Evolutionary conservation across 2,797 vertebrate species (phyloP).

Genomic region (Sebastes trivittatus): DNA sequence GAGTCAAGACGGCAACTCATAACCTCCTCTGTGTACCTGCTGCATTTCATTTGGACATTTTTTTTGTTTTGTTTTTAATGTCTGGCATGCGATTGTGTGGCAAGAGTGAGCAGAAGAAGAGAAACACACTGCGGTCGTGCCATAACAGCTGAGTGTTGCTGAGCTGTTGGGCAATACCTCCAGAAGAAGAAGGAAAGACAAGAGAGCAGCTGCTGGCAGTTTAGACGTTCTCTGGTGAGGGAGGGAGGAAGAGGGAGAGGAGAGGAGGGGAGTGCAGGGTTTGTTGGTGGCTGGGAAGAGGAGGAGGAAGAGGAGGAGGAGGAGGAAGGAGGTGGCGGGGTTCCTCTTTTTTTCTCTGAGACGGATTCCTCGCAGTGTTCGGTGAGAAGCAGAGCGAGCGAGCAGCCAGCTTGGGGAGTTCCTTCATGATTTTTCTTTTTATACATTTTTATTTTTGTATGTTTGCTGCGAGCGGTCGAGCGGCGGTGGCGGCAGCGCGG

Average conservation of each 20-base stretch:
- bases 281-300: constrained; percentile 8
- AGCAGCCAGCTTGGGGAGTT: constrained; percentile 28
- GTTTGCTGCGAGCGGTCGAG: not conserved
- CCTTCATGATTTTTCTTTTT: not conserved
- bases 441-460: not conserved
- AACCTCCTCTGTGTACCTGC: constrained; percentile 26
- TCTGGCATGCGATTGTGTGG: not conserved
- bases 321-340: constrained; percentile 15
- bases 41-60: constrained; percentile 21
- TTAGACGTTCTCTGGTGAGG: constrained; percentile 37
- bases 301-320: not conserved
- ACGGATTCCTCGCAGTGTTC: constrained; percentile 39
- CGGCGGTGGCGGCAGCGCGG: not conserved
- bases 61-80: not conserved
- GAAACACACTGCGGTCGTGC: constrained; percentile 33
- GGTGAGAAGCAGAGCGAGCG: constrained; percentile 4
- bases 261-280: constrained; percentile 13
- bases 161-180: constrained; percentile 51
- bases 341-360: constrained; percentile 25
- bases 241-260: not conserved
- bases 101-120: not conserved
- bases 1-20: constrained; percentile 13
- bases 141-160: constrained; percentile 33
- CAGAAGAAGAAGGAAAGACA: constrained; percentile 47
- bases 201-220: constrained; percentile 63